Percentiles rank a stretch among this genome's conserved stretches.
Evolutionary conservation across 2,888 invertebrate species (phyloP).

Genomic region (Ecdyonurus torrentis): DNA sequence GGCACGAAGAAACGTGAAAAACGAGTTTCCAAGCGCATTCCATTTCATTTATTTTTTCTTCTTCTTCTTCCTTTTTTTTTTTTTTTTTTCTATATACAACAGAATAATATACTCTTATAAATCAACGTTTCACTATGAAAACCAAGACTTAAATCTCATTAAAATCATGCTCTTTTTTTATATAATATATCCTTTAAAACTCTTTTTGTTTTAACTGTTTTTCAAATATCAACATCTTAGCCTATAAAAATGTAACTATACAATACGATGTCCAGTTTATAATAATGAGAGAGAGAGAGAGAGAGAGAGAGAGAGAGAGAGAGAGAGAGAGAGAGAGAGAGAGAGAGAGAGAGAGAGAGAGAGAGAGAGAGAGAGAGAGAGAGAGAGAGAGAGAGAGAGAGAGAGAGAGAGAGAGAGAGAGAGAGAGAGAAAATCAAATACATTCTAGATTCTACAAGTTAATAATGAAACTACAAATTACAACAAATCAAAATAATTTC

Average conservation of each 20-base stretch:
- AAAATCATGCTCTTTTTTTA: not conserved
- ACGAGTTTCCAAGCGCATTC: not conserved
- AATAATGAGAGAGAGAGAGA: too few species aligned
- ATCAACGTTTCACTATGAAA: not conserved
- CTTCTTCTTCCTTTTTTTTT: not conserved
- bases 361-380: too few species aligned
- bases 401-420: too few species aligned
- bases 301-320: too few species aligned
- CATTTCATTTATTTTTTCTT: not conserved
- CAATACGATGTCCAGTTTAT: not conserved
- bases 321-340: too few species aligned
- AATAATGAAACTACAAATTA: not conserved
- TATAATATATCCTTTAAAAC: too few species aligned
- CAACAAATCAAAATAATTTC: not conserved
- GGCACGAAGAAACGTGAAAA: conserved; percentile 1
- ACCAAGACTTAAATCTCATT: not conserved
- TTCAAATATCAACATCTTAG: not conserved
- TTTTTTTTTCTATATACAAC: too few species aligned
- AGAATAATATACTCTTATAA: not conserved
- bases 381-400: too few species aligned
- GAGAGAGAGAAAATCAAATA: not conserved
- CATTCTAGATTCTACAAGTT: not conserved
- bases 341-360: too few species aligned
- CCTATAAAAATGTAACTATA: not conserved
- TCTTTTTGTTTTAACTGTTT: too few species aligned